Base-by-base conservation (phyloP, 2,797 vertebrate species). In the Erethizon dorsatum region DNA sequence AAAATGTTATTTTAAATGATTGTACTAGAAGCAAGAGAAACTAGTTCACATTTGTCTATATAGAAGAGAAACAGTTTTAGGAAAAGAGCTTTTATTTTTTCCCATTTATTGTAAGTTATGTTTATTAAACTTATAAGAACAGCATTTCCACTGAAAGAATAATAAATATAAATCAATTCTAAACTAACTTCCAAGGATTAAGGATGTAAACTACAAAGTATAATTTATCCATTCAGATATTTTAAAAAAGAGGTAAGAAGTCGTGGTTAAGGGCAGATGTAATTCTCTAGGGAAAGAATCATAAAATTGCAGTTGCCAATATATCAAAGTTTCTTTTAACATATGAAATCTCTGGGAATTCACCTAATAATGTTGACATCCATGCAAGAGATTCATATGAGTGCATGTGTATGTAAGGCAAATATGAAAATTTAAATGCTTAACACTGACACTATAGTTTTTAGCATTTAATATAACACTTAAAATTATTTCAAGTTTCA, bases 401-500 rank as follows among this genome's bases (percentile, higher is more conserved):
- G 11, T 54, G 47, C 7, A 0, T 26, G 2, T 88, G 10, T 69
- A 1, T 18, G 1, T 82, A 14, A 89, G 52, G 56, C 12, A 94
- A 88, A 6, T 45, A 90, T 78, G 45, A 65, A 97, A 86, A 78
- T 17, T 69, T 80, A 79, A 73, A 80, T 5, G 2, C 7, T 87
- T 82, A 6, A 79, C 12, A 93, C 28, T 87, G 50, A 91, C 45
- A 87, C 41, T 83, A 17, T 69, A n/a, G 61, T n/a, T 94, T 77
- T 94, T 56, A 69, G 71, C 41, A 71, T 83, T 69, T 92, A 92
- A 93, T 65, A 33, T 71, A 47, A 57, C 17, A 77, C 65, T 95
- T 97, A 84, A 93, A 96, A 86, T 26, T 88, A 61, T 88, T 95
- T 94, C 73, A 96, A 91, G 31, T 47, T 96, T 95, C 45, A 90